Evolutionary conservation across 2,113 vertebrate genomes (phyloP).

Genomic region (Dasyornis broadbenti): DNA sequence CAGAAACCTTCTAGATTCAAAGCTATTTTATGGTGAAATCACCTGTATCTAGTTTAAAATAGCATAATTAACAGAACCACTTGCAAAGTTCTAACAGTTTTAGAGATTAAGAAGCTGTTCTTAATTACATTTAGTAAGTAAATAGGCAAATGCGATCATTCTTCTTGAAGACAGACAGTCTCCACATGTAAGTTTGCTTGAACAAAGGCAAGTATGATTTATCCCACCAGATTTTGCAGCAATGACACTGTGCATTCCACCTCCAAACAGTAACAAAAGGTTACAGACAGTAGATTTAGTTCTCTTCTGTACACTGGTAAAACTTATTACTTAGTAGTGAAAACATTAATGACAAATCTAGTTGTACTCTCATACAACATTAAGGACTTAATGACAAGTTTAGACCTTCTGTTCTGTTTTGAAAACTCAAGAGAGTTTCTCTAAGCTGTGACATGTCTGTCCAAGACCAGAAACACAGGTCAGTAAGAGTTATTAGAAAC

Average conservation of each 20-base stretch:
- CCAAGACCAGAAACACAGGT: neutral
- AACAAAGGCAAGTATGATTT: neutral
- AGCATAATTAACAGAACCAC: neutral
- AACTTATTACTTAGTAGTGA: neutral
- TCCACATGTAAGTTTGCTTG: neutral
- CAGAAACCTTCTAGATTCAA: neutral
- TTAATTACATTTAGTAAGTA: neutral
- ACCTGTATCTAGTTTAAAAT: neutral
- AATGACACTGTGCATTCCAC: rapidly evolving
- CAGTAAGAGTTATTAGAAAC: neutral
- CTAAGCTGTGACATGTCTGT: neutral
- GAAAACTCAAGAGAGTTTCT: neutral
- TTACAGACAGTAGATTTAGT: neutral
- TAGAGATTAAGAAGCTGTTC: neutral
- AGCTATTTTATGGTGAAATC: neutral
- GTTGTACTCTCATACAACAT: neutral
- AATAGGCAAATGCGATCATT: neutral
- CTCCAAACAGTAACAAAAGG: neutral
- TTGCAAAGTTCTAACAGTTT: neutral
- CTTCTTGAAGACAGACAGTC: neutral
- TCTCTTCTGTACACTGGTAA: neutral
- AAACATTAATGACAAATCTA: neutral
- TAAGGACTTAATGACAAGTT: neutral
- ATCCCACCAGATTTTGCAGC: neutral
- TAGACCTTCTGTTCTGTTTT: neutral